Base-by-base conservation (phyloP, 1,140 invertebrate genomes). In the Neodiprion pinetum region DNA sequence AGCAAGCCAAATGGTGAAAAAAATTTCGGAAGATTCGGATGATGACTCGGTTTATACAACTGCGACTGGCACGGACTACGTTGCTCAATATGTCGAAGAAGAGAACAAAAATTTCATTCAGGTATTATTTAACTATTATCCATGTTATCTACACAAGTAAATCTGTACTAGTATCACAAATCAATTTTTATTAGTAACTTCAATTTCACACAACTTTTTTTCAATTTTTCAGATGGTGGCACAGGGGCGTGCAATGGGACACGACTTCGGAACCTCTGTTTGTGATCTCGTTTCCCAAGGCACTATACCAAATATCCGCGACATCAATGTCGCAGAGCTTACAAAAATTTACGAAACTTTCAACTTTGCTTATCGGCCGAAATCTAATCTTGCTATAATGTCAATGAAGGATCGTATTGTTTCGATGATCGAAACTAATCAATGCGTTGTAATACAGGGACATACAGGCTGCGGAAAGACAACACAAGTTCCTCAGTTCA, bases 401-500 rank as follows among this genome's bases (percentile, higher is more conserved):
- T 67, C 74, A 21, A 53, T 72, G 17, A 79, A 67, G 72, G 82
- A 88, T 48, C 76, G 92, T 84, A 92, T 94, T 72, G 75, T 95
- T 0, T 80, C 89, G 9, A 92, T 91, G 68, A 90, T 97, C 14
- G 83, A 90, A 49, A 89, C 90, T 1, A 92, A 95, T 87, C 89
- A 92, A 80, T 91, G 95, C 5, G 87, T 95, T 1, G 92, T 99
- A 12, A 94, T 99, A 75, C 94, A 97, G 86, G 97, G 97, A 28
- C 93, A 93, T 73, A 98, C 97, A 5, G 97, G 97, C 7, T 92
- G 90, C 84, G 92, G 92, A 10, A 93, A 94, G 87, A 95, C 95
- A 4, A 97, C 95, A 0, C 95, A 96, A 90, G 92, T 96, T 4
- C 95, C 96, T 0, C 96, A 98, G 83, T 96, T 94, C 89, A 94